Evolutionary conservation across 2,113 vertebrate species (phyloP), one percentile per base, ranked within the genome.

Genomic region (Xiphias gladius): DNA sequence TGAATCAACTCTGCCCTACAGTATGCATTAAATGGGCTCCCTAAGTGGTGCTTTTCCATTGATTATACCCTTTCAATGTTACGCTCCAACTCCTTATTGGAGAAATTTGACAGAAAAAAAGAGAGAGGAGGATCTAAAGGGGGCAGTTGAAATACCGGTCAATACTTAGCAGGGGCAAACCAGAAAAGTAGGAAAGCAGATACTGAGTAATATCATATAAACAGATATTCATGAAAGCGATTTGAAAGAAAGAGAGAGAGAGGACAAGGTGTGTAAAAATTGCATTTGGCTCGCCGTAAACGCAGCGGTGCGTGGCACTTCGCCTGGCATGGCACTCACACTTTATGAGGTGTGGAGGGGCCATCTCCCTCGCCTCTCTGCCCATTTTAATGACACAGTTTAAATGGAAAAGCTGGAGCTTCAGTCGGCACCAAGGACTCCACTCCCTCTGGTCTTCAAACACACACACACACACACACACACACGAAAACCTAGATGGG

Each of bases 331-430:
- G 86, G 85, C 92, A 89, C 92, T 91, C 92, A 89, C 90, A 88
- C 91, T 95, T 94, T 94, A 95, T 93, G 92, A 93, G 94, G 90
- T 94, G 92, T 94, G 93, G 92, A 94, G 88, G 91, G 86, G 89
- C 86, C 78, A 80, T 88, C 86, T 92, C 90, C 91, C 85, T 92
- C 78, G 80, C 83, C 82, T 90, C 82, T 88, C 87, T 86, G 87
- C 88, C 88, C 52, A 37, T 84, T 94, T 94, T 94, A 94, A 94
- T 91, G 92, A 92, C 89, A 93, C 91, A 89, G 89, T 94, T 94
- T 93, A 94, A 93, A 94, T 89, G 82, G 88, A 90, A 90, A 91
- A 91, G 91, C 92, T 88, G 92, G 84, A 88, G 90, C 86, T 87
- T 89, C 90, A 83, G 90, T 88, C 89, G 64, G 75, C 89, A 90